Base-by-base conservation (phyloP, 2,888 invertebrate genomes). In the Lycaena phlaeas region DNA sequence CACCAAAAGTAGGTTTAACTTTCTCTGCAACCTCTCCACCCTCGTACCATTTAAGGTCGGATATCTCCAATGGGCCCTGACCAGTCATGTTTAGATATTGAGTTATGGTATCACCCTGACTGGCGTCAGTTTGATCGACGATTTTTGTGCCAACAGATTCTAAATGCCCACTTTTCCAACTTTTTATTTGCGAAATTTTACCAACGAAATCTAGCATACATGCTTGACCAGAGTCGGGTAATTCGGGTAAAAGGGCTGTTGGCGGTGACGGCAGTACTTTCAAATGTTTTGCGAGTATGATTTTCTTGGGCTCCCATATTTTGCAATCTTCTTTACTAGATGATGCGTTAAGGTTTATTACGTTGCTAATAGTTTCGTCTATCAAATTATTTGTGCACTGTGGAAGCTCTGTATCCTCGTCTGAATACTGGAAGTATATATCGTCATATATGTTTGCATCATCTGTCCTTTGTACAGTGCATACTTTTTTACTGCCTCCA, bases 341-440 rank as follows among this genome's bases (percentile, higher is more conserved):
- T 2, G 82, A 81, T 1, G 82, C 81, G 41, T 82, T 81, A 3
- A 85, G 62, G 41, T 82, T 81, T 38, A 87, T 86, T 18, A 87
- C 87, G 45, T 87, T 87, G 44, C 86, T 82, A 27, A 86, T 71
- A 49, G 86, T 85, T 49, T 82, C 82, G 46, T 81, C 79, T 45
- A 82, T 53, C 36, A 81, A 55, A 43, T 65, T 75, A 49, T 68
- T 76, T 44, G 81, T 68, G 61, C 81, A 76, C 43, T 82, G 85
- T 2, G 87, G 85, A 41, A 86, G 79, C 44, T 85, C 85, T 0
- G 87, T 87, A 44, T 87, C 87, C 40, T 87, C 87, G 51, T 88
- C 87, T 44, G 87, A 87, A 50, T 87, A 88, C 59, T 87, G 86
- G 51, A 86, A 85, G 57, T 77, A 84, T 46, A 85, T 77, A 45